Conservation (phyloP, 2,113 vertebrate genomes). For the Chunga burmeisteri region DNA sequence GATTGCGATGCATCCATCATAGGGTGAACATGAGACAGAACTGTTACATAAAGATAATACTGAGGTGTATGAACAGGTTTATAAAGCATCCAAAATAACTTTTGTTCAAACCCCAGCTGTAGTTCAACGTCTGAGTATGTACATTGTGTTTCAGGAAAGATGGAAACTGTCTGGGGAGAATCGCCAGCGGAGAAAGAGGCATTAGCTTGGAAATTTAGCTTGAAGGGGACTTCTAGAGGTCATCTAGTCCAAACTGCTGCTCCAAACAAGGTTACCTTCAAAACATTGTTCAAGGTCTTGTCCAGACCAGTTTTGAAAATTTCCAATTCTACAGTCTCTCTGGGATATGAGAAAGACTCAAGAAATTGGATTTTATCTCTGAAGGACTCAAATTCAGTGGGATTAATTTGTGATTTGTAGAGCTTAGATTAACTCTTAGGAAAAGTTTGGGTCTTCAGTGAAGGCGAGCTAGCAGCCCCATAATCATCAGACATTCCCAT, state of each 20-base stretch:
- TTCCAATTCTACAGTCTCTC: background rate
- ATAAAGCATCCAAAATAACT: background rate
- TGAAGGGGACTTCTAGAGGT: background rate
- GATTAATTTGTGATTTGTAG: background rate
- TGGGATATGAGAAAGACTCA: background rate
- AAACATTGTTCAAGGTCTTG: background rate
- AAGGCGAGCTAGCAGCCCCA: background rate
- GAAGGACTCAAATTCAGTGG: background rate
- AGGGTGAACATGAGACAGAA: background rate
- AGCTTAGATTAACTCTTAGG: background rate
- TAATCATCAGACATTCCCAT: background rate
- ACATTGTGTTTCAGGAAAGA: background rate
- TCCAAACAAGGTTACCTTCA: conserved; percentile 6
- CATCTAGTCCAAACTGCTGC: background rate
- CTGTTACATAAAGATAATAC: background rate
- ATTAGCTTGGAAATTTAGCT: background rate
- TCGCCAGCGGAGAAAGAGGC: background rate
- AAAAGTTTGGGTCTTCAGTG: background rate
- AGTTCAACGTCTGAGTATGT: background rate
- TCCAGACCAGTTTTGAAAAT: background rate
- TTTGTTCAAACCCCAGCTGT: background rate
- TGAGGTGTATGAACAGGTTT: background rate
- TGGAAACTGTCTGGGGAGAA: background rate
- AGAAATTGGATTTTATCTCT: background rate
- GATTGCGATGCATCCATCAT: background rate